phyloP scores from a whole-genome alignment of 64 coral and sea anemone genomes.

The Montipora sp. region DNA sequence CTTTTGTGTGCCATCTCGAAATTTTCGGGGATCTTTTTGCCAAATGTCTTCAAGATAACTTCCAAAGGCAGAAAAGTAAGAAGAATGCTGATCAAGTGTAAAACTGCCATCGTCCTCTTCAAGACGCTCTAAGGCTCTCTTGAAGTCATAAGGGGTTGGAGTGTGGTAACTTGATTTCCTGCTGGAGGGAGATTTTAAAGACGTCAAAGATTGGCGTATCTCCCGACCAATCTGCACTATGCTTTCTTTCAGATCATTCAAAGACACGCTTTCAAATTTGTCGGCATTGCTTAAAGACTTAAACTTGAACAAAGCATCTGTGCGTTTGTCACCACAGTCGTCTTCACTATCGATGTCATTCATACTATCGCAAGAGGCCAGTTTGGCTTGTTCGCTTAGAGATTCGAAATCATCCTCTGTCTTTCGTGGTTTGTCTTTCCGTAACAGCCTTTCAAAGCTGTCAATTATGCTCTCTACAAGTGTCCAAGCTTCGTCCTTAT shows the following conservation, averaged over 20 bases:
- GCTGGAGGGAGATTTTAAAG: not conserved
- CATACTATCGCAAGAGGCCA: conserved; percentile 37
- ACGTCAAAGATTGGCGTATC: conserved; percentile 29
- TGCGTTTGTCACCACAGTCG: not conserved
- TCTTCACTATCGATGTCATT: conserved; percentile 5
- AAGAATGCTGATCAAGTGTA: not conserved
- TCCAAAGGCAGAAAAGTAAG: conserved; percentile 21
- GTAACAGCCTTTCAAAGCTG: not conserved
- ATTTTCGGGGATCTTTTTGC: conserved; percentile 12
- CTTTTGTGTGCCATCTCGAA: not conserved
- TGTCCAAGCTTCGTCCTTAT: conserved; percentile 32
- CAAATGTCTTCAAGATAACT: conserved; percentile 49
- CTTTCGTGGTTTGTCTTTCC: not conserved
- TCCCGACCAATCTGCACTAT: conserved; percentile 26
- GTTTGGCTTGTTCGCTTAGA: not conserved
- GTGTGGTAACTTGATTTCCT: not conserved
- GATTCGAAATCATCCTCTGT: not conserved
- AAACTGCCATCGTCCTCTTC: not conserved
- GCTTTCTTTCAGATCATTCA: conserved; percentile 12
- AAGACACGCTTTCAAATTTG: not conserved
- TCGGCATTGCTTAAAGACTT: not conserved
- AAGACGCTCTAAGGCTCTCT: not conserved
- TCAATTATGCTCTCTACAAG: not conserved
- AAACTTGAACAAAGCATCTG: not conserved
- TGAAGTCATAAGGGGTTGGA: not conserved